Evolutionary conservation across 2,888 invertebrate genomes (phyloP).

Genomic region (Poecilus cupreus): DNA sequence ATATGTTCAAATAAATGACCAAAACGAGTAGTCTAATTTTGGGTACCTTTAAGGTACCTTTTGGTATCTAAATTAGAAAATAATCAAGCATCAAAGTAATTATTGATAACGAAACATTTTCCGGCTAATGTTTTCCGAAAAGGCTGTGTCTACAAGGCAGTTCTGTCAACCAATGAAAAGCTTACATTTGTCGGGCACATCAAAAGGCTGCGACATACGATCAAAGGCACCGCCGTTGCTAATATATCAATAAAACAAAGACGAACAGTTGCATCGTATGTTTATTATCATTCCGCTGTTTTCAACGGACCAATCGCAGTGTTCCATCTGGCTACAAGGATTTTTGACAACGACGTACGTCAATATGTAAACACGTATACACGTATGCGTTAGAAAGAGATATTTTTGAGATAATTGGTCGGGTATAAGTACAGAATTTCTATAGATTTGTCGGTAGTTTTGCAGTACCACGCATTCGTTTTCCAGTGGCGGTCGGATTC

Average conservation of each 20-base stretch:
- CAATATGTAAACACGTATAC: neutral
- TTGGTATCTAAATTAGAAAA: too few relatives aligned
- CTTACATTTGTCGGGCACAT: conserved; percentile 72
- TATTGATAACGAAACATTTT: neutral
- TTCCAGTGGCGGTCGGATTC: conserved; percentile 32
- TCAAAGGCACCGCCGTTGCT: neutral
- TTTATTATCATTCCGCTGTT: neutral
- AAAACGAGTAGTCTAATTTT: too few relatives aligned
- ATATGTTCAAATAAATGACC: too few relatives aligned
- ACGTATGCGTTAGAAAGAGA: neutral
- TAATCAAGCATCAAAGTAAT: too few relatives aligned
- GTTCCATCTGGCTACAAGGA: conserved; percentile 47
- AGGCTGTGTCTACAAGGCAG: neutral
- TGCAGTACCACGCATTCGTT: conserved; percentile 51
- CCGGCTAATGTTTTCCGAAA: conserved; percentile 4
- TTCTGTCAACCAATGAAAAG: conserved; percentile 68
- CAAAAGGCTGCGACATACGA: conserved; percentile 64
- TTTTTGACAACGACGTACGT: conserved; percentile 43
- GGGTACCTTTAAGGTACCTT: too few relatives aligned
- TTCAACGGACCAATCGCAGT: conserved; percentile 17
- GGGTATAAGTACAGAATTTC: conserved; percentile 4
- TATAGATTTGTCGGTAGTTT: conserved; percentile 55
- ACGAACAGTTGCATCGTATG: neutral
- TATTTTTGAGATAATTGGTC: neutral
- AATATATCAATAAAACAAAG: neutral